Evolutionary conservation across 2,113 vertebrate species (phyloP).

Genomic region (Todiramphus saurophagus): DNA sequence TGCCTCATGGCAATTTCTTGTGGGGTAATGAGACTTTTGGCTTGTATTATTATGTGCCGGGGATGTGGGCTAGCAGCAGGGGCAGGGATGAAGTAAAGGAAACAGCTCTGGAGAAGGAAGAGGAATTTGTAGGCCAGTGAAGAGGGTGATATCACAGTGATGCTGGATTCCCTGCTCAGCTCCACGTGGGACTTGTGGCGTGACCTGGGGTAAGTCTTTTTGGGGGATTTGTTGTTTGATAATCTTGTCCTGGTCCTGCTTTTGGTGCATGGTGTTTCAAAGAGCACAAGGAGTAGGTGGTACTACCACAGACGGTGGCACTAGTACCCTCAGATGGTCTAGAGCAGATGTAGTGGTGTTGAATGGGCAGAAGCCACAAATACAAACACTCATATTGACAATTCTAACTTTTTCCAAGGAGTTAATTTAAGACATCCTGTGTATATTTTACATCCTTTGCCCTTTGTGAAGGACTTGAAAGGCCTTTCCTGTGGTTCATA

Average conservation of each 20-base stretch:
- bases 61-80: neutral
- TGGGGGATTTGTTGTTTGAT: neutral
- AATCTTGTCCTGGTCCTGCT: neutral
- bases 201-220: neutral
- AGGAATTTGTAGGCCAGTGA: neutral
- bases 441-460: accelerated
- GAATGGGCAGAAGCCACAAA: neutral
- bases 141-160: neutral
- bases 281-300: accelerated
- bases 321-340: neutral
- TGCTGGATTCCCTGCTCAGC: neutral
- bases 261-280: accelerated
- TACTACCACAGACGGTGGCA: neutral
- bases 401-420: neutral
- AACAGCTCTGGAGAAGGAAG: neutral
- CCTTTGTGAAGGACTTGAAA: neutral
- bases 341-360: neutral
- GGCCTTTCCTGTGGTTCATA: neutral
- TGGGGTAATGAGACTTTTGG: neutral
- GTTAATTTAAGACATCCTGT: neutral
- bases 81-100: neutral
- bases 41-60: neutral
- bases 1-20: neutral
- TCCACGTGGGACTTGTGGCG: accelerated
- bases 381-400: accelerated